Conservation (phyloP, 1,140 invertebrate species). For the Diachasma alloeum region DNA sequence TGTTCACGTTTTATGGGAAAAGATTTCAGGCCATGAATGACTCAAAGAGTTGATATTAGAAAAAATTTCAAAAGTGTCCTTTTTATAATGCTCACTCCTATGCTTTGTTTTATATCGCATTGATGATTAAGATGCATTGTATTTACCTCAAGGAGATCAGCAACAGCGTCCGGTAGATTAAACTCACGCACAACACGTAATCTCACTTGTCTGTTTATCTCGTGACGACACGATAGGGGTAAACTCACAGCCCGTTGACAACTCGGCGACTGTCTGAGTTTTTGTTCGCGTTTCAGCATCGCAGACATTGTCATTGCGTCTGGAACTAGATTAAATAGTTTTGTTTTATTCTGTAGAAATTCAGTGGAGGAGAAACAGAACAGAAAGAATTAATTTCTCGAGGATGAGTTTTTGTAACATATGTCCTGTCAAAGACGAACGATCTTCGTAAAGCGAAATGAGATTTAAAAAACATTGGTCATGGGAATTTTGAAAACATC, state of each 20-base stretch:
- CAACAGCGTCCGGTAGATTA: slow-evolving; percentile 90
- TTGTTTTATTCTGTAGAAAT: slow-evolving; percentile 7
- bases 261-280: slow-evolving; percentile 80
- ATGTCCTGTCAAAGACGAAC: too few species aligned
- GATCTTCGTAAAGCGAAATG: too few species aligned
- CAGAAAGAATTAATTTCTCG: too few species aligned
- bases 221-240: slow-evolving; percentile 77
- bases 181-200: slow-evolving; percentile 92
- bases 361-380: neutral
- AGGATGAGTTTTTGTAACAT: neutral
- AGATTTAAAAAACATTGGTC: too few species aligned
- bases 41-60: neutral
- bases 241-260: slow-evolving; percentile 80
- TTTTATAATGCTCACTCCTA: neutral
- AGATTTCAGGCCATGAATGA: too few species aligned
- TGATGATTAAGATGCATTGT: slow-evolving; percentile 3
- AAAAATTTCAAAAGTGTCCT: neutral
- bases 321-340: slow-evolving; percentile 67
- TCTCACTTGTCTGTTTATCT: slow-evolving; percentile 82
- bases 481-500: too few species aligned
- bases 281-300: slow-evolving; percentile 87
- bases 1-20: too few species aligned
- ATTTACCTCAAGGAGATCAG: slow-evolving; percentile 80
- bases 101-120: neutral
- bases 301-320: slow-evolving; percentile 78